Evolutionary conservation across 1,140 invertebrate genomes (phyloP).

Genomic region (Lordiphosa stackelbergi): DNA sequence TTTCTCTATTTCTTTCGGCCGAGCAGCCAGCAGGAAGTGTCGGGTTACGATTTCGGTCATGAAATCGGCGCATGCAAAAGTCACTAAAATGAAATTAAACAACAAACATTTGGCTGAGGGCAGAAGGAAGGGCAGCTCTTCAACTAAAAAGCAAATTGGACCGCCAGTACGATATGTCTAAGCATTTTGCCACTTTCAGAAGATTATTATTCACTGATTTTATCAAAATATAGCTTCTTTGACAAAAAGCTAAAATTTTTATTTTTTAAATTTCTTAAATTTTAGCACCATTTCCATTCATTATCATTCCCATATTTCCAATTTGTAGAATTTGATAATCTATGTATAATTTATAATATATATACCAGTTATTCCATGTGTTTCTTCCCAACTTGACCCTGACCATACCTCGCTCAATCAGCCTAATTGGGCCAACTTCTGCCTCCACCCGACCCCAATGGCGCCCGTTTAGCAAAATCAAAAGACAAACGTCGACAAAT

Average conservation of each 20-base stretch:
- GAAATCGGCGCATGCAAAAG: conserved; percentile 44
- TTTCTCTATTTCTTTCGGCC: conserved; percentile 36
- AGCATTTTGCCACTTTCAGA: too few relatives aligned
- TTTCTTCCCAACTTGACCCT: conserved; percentile 32
- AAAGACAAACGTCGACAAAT: conserved; percentile 73
- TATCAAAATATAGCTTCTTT: too few relatives aligned
- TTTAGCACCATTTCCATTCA: too few relatives aligned
- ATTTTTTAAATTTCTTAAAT: too few relatives aligned
- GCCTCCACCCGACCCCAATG: conserved; percentile 11
- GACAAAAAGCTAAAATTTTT: too few relatives aligned
- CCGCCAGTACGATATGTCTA: neutral
- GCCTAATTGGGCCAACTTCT: conserved; percentile 57
- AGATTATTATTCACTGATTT: too few relatives aligned
- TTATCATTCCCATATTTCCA: too few relatives aligned
- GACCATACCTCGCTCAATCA: conserved; percentile 51
- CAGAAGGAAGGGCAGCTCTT: too few relatives aligned
- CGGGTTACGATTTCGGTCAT: conserved; percentile 42
- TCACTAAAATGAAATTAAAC: conserved; percentile 1
- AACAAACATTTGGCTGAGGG: neutral
- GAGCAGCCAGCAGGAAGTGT: conserved; percentile 54
- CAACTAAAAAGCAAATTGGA: too few relatives aligned
- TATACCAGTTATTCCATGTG: conserved; percentile 7
- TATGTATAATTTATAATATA: too few relatives aligned
- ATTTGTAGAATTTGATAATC: too few relatives aligned
- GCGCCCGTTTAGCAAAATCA: conserved; percentile 33